phyloP scores from a whole-genome alignment of 2,888 invertebrate genomes.

The Drymonia ruficornis region DNA sequence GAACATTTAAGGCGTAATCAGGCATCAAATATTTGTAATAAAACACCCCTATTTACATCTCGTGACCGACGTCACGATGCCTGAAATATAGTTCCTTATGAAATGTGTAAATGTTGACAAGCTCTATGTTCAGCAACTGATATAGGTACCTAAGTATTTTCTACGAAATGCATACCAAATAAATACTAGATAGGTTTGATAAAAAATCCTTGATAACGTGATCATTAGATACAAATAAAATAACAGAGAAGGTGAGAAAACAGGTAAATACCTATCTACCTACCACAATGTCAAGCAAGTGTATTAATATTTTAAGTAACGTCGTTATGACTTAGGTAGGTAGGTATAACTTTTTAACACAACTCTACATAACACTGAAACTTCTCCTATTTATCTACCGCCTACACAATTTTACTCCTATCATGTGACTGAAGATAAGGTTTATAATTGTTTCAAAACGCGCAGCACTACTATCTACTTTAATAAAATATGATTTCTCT shows the following conservation, averaged over 20 bases:
- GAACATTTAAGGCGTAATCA: constrained; percentile 11
- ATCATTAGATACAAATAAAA: too few species aligned
- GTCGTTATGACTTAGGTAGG: too few species aligned
- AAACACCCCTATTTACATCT: constrained; percentile 26
- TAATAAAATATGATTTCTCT: constrained; percentile 12
- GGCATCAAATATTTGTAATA: constrained; percentile 22
- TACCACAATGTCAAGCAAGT: too few species aligned
- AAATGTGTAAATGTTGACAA: constrained; percentile 16
- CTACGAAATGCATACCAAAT: too few species aligned
- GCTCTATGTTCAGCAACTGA: not conserved
- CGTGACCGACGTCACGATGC: constrained; percentile 27
- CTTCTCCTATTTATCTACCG: too few species aligned
- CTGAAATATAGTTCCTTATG: constrained; percentile 20
- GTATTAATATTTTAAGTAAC: too few species aligned
- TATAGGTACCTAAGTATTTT: not conserved
- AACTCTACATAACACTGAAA: too few species aligned
- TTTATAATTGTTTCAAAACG: not conserved
- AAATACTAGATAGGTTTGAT: too few species aligned
- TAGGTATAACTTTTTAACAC: too few species aligned
- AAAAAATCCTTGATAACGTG: too few species aligned
- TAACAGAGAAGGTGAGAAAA: too few species aligned
- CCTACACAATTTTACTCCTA: not conserved
- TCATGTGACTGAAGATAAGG: not conserved
- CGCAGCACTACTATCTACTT: constrained; percentile 3
- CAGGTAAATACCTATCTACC: too few species aligned